phyloP scores from a whole-genome alignment of 2,113 vertebrate species.

The Hippolais icterina region DNA sequence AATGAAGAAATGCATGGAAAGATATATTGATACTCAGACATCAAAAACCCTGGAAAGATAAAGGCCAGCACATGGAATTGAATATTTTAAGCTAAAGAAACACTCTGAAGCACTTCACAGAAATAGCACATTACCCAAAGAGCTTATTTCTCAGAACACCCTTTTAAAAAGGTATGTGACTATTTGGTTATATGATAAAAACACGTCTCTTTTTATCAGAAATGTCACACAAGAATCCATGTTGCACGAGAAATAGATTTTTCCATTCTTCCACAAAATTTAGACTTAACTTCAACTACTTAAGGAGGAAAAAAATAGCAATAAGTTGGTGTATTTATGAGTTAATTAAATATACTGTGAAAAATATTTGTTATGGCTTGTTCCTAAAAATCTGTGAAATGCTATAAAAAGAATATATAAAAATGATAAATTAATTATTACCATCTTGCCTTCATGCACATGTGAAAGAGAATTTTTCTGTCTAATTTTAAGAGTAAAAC shows the following conservation, averaged over 20 bases:
- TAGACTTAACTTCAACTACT: background rate
- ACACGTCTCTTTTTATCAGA: background rate
- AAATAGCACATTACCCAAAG: background rate
- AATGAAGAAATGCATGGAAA: background rate
- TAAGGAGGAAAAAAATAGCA: background rate
- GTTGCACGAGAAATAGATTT: accelerated
- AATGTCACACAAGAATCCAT: background rate
- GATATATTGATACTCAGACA: background rate
- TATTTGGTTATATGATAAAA: background rate
- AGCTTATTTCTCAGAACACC: background rate
- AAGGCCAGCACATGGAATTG: background rate
- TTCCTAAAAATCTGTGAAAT: background rate
- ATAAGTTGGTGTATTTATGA: background rate
- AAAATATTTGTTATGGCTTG: background rate
- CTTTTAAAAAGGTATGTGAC: background rate
- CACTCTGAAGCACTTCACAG: background rate
- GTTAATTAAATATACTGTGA: background rate
- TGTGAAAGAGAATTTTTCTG: background rate
- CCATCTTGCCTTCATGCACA: background rate
- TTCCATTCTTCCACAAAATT: background rate
- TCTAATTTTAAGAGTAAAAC: background rate
- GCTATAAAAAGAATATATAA: background rate
- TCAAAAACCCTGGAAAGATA: background rate
- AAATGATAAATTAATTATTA: background rate
- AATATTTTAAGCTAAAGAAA: background rate